Percentiles rank a stretch among this genome's conserved stretches.
Conservation (phyloP, 2,888 invertebrate species). For the Chymomyza caudatula region DNA sequence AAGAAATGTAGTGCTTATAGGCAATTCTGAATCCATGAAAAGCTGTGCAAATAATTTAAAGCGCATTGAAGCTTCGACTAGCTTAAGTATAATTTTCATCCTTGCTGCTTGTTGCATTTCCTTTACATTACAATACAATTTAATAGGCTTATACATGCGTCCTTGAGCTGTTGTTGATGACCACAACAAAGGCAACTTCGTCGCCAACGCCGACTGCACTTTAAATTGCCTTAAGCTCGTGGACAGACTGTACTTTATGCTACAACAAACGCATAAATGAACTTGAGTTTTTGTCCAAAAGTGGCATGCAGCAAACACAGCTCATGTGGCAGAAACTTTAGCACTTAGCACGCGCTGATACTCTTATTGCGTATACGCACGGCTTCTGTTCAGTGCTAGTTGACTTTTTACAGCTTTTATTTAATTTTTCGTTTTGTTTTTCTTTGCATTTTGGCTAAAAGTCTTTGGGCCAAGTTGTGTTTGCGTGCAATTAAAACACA, state of each 20-base stretch:
- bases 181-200: constrained; percentile 30
- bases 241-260: background rate
- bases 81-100: constrained; percentile 13
- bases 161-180: constrained; percentile 20
- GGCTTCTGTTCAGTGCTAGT: background rate
- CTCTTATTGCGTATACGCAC: background rate
- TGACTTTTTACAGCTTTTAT: constrained; percentile 3
- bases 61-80: constrained; percentile 3
- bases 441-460: background rate
- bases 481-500: constrained; percentile 17
- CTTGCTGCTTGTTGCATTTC: constrained; percentile 1
- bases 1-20: too few relatives aligned
- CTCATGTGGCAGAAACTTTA: constrained; percentile 22
- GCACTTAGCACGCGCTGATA: constrained; percentile 24
- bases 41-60: too few relatives aligned
- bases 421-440: background rate
- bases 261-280: background rate
- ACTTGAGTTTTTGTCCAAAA: background rate
- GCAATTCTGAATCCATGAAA: too few relatives aligned
- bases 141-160: constrained; percentile 8
- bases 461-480: background rate
- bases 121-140: constrained; percentile 3
- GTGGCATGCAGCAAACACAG: background rate
- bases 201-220: constrained; percentile 7
- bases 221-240: background rate